These are phyloP conservation scores for Pogona vitticeps DNA, from an alignment of 2,113 vertebrate species.

Conservation along the genomic window DNA sequence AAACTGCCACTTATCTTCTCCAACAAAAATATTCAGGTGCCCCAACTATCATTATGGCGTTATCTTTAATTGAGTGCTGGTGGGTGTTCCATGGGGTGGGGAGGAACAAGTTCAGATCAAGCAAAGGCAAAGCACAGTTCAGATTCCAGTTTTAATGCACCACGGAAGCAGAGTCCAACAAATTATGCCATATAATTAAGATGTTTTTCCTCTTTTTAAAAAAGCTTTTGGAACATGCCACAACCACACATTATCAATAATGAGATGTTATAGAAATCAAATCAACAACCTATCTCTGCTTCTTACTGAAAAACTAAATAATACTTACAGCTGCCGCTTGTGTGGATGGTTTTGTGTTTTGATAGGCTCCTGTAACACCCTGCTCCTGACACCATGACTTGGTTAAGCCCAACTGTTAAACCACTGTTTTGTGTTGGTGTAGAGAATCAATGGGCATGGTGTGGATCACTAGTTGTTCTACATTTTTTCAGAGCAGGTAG, in stretches of 20 bases:
- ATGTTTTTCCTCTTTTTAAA: background rate
- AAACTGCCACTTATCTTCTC: conserved; percentile 35
- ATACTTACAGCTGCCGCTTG: background rate
- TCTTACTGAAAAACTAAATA: background rate
- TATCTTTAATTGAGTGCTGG: conserved; percentile 45
- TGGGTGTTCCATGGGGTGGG: background rate
- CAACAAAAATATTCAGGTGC: conserved; percentile 15
- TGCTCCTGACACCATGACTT: background rate
- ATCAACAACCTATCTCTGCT: background rate
- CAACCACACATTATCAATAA: background rate
- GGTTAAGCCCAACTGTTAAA: too few relatives aligned
- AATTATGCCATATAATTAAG: conserved; percentile 11
- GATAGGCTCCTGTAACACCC: too few relatives aligned
- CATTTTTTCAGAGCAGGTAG: too few relatives aligned
- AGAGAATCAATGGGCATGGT: too few relatives aligned
- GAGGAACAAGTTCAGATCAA: conserved; percentile 22
- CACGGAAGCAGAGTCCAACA: background rate
- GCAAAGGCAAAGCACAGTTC: conserved; percentile 22
- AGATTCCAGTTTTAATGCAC: background rate
- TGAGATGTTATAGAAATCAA: conserved; percentile 1
- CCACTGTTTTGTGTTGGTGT: too few relatives aligned
- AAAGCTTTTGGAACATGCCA: background rate
- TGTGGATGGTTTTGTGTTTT: background rate
- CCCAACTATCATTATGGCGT: conserved; percentile 23
- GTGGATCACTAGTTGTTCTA: too few relatives aligned